A percentile compares a stretch with the other conserved stretches of the same genome.
Evolutionary conservation across 2,888 invertebrate species (phyloP).

Genomic region (Orchesellides sinensis): DNA sequence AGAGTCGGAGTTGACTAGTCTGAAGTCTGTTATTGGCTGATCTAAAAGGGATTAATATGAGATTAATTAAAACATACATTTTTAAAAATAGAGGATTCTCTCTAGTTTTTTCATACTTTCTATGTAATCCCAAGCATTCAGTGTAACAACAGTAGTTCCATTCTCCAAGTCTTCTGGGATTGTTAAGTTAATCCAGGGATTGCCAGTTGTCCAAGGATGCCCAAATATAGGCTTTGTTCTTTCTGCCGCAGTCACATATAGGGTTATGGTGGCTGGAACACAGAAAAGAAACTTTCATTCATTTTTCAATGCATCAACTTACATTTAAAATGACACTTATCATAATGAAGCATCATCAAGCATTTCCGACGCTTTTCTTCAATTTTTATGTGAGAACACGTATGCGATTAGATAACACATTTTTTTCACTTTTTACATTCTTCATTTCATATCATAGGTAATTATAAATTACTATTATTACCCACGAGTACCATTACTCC

Average conservation of each 20-base stretch:
- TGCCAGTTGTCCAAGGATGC: slow-evolving; percentile 84
- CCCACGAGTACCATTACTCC: no score
- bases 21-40: slow-evolving; percentile 59
- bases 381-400: no score
- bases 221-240: slow-evolving; percentile 86
- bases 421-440: no score
- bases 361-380: no score
- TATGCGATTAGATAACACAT: no score
- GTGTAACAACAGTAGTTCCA: slow-evolving; percentile 84
- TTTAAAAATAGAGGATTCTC: no score
- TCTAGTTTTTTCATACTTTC: slow-evolving; percentile 79
- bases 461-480: no score
- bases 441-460: no score
- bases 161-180: slow-evolving; percentile 88
- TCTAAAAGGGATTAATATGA: slow-evolving; percentile 16
- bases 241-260: slow-evolving; percentile 87
- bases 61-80: not conserved
- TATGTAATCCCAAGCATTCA: slow-evolving; percentile 85
- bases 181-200: slow-evolving; percentile 83
- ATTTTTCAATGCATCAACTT: not conserved
- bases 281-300: slow-evolving; percentile 62
- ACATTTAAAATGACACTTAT: no score
- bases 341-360: no score
- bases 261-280: slow-evolving; percentile 82
- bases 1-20: slow-evolving; percentile 66